Conservation (phyloP, 2,113 vertebrate species). For the Archocentrus centrarchus region DNA sequence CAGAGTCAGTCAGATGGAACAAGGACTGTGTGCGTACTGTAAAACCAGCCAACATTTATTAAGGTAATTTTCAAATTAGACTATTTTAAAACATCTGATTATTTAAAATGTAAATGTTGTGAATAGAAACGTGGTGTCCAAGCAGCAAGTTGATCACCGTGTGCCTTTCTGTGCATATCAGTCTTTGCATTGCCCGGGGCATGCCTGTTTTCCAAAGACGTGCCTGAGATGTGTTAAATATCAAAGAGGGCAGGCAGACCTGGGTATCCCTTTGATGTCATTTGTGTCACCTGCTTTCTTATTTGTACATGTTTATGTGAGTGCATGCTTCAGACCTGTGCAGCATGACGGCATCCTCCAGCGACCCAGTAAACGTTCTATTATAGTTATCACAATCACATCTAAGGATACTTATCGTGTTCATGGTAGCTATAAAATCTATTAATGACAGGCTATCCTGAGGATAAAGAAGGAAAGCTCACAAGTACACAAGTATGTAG, state of each 20-base stretch:
- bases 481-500: conserved; percentile 42
- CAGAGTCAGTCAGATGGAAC: conserved; percentile 53
- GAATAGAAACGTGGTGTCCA: background rate
- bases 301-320: conserved; percentile 15
- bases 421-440: conserved; percentile 58
- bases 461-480: conserved; percentile 56
- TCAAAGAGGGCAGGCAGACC: conserved; percentile 41
- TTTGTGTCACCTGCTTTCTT: conserved; percentile 46
- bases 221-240: conserved; percentile 39
- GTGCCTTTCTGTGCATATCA: conserved; percentile 20
- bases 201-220: conserved; percentile 30
- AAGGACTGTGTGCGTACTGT: conserved; percentile 14
- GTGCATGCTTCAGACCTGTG: conserved; percentile 26
- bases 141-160: background rate
- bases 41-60: conserved; percentile 39
- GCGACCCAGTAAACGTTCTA: conserved; percentile 39
- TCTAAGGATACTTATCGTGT: conserved; percentile 27
- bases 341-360: conserved; percentile 49
- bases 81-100: background rate
- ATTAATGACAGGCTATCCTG: conserved; percentile 52
- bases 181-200: conserved; percentile 29
- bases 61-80: conserved; percentile 39
- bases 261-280: conserved; percentile 54
- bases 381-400: conserved; percentile 58
- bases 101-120: background rate